These are phyloP conservation scores for Calliopsis andreniformis DNA, from an alignment of 1,140 invertebrate species.

Conservation along the genomic window DNA sequence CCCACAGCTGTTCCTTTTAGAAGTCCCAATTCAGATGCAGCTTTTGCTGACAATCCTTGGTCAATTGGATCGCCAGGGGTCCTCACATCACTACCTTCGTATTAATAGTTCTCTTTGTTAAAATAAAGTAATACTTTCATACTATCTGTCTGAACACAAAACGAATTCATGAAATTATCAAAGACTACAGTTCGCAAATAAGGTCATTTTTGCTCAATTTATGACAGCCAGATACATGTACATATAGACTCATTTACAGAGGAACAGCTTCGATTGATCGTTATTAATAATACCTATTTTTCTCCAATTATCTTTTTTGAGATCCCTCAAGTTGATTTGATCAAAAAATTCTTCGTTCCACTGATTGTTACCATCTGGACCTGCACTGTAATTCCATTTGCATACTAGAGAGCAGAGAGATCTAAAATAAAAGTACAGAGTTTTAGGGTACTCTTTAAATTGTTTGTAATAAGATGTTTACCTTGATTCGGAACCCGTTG, in stretches of 20 bases:
- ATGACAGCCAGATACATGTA: neutral
- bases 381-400: slow-evolving; percentile 95
- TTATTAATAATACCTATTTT: slow-evolving; percentile 87
- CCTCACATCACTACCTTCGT: slow-evolving; percentile 83
- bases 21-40: slow-evolving; percentile 88
- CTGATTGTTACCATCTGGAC: slow-evolving; percentile 80
- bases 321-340: slow-evolving; percentile 89
- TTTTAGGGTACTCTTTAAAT: neutral
- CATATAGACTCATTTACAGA: neutral
- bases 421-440: slow-evolving; percentile 78
- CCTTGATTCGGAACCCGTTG: slow-evolving; percentile 89
- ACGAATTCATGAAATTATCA: slow-evolving; percentile 23
- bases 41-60: slow-evolving; percentile 84
- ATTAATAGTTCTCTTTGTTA: slow-evolving; percentile 57
- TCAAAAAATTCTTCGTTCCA: slow-evolving; percentile 91
- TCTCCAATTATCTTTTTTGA: slow-evolving; percentile 85
- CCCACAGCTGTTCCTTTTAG: slow-evolving; percentile 88
- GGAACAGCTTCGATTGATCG: slow-evolving; percentile 2
- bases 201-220: neutral
- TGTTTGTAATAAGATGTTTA: slow-evolving; percentile 63
- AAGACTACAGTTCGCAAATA: neutral
- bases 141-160: slow-evolving; percentile 36
- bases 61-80: slow-evolving; percentile 88
- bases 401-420: slow-evolving; percentile 96
- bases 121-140: slow-evolving; percentile 43